Conservation (phyloP, 2,797 vertebrate genomes). For the Gila robusta region DNA sequence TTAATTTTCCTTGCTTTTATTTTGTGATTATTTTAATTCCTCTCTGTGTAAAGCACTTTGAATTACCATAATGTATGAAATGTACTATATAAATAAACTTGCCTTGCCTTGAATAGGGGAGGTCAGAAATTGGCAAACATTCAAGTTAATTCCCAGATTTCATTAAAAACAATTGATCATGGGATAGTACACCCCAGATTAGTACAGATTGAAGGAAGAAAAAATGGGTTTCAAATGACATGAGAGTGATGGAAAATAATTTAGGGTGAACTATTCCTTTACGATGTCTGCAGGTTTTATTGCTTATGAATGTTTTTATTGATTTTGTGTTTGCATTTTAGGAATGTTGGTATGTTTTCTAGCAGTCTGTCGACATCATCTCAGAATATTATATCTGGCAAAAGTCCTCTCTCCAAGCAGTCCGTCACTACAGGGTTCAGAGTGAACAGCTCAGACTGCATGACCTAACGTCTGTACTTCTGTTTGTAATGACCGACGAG, state of each 20-base stretch:
- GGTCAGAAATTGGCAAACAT: background rate
- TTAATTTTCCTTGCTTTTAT: no score
- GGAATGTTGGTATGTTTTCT: conserved; percentile 10
- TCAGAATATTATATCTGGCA: conserved; percentile 7
- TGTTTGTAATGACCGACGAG: conserved; percentile 42
- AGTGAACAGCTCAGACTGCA: conserved; percentile 8
- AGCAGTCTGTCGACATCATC: background rate
- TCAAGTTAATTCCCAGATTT: background rate
- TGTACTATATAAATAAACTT: no score
- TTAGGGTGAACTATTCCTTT: background rate
- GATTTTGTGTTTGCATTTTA: background rate
- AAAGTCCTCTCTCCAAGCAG: background rate
- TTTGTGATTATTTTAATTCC: no score
- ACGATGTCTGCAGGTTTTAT: conserved; percentile 11
- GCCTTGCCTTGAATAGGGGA: no score
- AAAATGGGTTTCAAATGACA: background rate
- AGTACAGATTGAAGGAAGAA: background rate
- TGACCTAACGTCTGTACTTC: conserved; percentile 56
- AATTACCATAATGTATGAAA: no score
- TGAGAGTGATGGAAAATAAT: background rate
- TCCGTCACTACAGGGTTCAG: background rate
- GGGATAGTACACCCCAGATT: background rate
- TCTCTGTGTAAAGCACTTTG: no score
- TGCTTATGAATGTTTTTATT: conserved; percentile 4
- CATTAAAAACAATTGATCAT: background rate